Evolutionary conservation across 2,797 vertebrate species (phyloP), one percentile per base, ranked within the genome.

Genomic region (Xenentodon cancila): DNA sequence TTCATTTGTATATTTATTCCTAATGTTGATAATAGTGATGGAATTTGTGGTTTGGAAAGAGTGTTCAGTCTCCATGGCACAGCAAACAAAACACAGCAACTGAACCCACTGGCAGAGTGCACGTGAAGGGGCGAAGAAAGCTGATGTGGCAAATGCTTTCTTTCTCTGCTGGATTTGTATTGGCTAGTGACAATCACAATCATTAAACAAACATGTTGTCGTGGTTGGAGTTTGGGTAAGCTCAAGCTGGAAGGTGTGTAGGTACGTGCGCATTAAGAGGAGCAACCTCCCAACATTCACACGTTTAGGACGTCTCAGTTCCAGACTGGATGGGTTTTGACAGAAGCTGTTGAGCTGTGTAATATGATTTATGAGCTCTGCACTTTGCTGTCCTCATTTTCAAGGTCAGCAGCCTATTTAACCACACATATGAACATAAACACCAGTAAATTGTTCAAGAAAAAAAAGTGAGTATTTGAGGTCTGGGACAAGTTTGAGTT

Each of bases 81-180:
- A 49, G 63, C 25, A 1, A 19, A 71, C 58, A 76, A 72, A 40
- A 40, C 37, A 40, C 3, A 75, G 64, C 64, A 71, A 50, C 45
- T 44, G 42, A 56, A 42, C 47, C 60, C 32, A 47, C 64, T 77
- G 76, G 71, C 70, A 69, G 64, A 68, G 62, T 66, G 61, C 69
- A 67, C 85, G 80, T 79, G 21, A 69, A 63, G 53, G 69, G 73
- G 67, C 67, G 79, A 63, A 81, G 86, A 80, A 90, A 88, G 87
- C 80, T 84, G 49, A 81, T 77, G 80, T 73, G 72, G 80, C 89
- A 79, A 85, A 89, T 84, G 73, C 81, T 89, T 82, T 73, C 80
- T 88, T 70, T 77, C 64, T 61, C 64, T 59, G 63, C 53, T 72
- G 76, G 57, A 69, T 73, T 82, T 82, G 76, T 83, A 75, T 80